A percentile compares a stretch with the other conserved stretches of the same genome.
Evolutionary conservation across 1,140 invertebrate species (phyloP).

Genomic region (Geopemphigus sp.): DNA sequence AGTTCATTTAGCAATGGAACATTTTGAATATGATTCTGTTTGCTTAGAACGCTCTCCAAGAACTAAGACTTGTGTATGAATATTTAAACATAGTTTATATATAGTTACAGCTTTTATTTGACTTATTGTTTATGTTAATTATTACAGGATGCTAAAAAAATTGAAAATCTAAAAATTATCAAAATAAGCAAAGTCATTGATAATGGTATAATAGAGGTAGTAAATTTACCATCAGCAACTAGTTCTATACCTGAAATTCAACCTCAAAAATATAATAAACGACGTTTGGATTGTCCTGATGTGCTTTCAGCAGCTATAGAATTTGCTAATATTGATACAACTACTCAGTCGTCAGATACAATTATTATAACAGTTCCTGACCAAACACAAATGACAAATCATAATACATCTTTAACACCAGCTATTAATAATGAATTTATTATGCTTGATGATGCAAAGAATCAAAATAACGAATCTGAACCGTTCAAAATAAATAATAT

Average conservation of each 20-base stretch:
- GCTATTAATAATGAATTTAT: constrained; percentile 20
- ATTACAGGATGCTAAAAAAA: constrained; percentile 15
- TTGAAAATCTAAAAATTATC: constrained; percentile 23
- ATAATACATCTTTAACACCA: background rate
- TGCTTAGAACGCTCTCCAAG: constrained; percentile 21
- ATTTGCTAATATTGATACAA: constrained; percentile 6
- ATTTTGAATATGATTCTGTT: constrained; percentile 41
- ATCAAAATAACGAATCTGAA: background rate
- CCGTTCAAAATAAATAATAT: background rate
- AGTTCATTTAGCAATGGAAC: constrained; percentile 23
- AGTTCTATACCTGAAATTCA: constrained; percentile 1
- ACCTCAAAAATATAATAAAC: background rate
- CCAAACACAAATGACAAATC: background rate
- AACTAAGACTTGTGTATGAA: background rate
- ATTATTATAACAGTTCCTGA: constrained; percentile 38
- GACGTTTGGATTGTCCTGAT: background rate
- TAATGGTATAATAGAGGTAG: background rate
- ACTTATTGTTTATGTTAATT: background rate
- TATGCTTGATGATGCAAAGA: constrained; percentile 15
- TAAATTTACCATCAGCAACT: background rate
- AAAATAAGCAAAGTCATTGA: background rate
- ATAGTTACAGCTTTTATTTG: background rate
- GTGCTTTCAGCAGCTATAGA: constrained; percentile 2
- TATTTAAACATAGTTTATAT: background rate
- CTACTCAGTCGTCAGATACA: background rate